Conservation (phyloP, 2,797 vertebrate species). For the Esox lucius region DNA sequence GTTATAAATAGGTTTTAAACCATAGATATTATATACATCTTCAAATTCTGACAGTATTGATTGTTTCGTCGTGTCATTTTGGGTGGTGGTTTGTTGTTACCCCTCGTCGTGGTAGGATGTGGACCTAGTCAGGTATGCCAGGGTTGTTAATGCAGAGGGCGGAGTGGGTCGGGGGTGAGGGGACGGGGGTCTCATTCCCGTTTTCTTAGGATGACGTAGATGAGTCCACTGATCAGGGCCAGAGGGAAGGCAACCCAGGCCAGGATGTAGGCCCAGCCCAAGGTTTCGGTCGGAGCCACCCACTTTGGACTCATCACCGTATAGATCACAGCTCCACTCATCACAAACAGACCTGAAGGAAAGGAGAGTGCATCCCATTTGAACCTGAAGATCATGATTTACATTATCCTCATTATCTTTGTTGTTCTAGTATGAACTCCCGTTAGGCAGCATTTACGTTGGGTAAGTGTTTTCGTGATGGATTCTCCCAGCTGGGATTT, state of each 20-base stretch:
- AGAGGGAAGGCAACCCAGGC: conserved; percentile 95
- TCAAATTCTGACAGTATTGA: conserved; percentile 87
- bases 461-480: conserved; percentile 19
- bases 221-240: conserved; percentile 88
- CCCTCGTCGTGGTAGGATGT: conserved; percentile 27
- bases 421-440: conserved; percentile 42
- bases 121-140: conserved; percentile 30
- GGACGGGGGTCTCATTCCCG: conserved; percentile 80
- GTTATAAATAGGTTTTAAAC: conserved; percentile 99
- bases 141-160: conserved; percentile 28
- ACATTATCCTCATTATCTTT: not conserved
- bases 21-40: conserved; percentile 99
- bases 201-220: conserved; percentile 96
- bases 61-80: conserved; percentile 69
- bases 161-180: conserved; percentile 26
- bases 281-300: conserved; percentile 65
- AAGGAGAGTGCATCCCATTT: not conserved
- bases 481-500: conserved; percentile 8
- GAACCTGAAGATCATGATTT: not conserved
- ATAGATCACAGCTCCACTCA: conserved; percentile 92
- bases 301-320: conserved; percentile 87
- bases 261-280: conserved; percentile 92
- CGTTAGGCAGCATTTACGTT: not conserved
- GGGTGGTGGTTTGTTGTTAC: conserved; percentile 59
- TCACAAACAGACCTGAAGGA: conserved; percentile 89